Evolutionary conservation across 2,797 vertebrate species (phyloP).

Genomic region (Chloroceryle amazona): DNA sequence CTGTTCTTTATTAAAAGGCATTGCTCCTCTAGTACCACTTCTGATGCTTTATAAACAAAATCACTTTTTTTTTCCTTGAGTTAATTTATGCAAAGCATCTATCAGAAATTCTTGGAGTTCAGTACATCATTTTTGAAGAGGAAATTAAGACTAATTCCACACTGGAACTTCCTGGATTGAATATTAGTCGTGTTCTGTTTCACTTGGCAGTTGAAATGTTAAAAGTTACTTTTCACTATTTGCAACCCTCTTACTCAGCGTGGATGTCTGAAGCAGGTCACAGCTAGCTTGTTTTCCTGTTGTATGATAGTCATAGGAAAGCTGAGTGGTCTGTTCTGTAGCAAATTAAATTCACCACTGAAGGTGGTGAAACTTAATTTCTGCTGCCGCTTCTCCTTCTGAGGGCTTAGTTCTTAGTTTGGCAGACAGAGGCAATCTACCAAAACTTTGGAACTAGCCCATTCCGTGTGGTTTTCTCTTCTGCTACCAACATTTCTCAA

Average conservation of each 20-base stretch:
- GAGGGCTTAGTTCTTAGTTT: background rate
- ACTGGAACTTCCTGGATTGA: background rate
- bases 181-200: background rate
- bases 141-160: background rate
- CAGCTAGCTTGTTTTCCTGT: background rate
- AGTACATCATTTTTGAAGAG: background rate
- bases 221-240: background rate
- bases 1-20: background rate
- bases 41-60: background rate
- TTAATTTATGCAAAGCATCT: background rate
- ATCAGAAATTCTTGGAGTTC: background rate
- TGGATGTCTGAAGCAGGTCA: background rate
- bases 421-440: background rate
- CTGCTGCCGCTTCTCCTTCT: background rate
- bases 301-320: fast-evolving
- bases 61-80: background rate
- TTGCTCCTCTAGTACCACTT: background rate
- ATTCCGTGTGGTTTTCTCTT: background rate
- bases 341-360: background rate
- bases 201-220: background rate
- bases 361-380: background rate
- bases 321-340: background rate
- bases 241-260: background rate
- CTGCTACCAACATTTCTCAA: background rate
- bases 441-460: background rate